Percentiles rank a stretch among this genome's conserved stretches.
phyloP scores from a whole-genome alignment of 2,888 invertebrate species.

The Erannis defoliaria region DNA sequence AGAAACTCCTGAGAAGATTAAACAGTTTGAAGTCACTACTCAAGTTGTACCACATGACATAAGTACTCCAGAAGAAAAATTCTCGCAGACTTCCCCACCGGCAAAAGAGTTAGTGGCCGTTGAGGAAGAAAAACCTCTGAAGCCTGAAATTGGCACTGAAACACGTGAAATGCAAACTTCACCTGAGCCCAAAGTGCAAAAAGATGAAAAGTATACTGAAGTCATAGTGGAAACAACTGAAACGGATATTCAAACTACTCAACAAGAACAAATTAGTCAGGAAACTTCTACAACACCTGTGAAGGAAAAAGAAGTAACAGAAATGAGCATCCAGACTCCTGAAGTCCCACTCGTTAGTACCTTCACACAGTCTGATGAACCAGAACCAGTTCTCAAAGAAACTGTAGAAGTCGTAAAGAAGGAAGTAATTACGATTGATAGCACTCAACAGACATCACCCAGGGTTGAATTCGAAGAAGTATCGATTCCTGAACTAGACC shows the following conservation, averaged over 20 bases:
- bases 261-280: slow-evolving; percentile 66
- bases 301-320: slow-evolving; percentile 62
- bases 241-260: slow-evolving; percentile 72
- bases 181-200: slow-evolving; percentile 67
- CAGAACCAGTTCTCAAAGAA: slow-evolving; percentile 53
- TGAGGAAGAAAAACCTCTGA: slow-evolving; percentile 54
- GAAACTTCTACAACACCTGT: slow-evolving; percentile 75
- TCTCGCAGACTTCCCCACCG: slow-evolving; percentile 80
- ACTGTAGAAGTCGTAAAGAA: slow-evolving; percentile 40
- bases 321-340: slow-evolving; percentile 75
- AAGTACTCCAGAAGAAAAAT: slow-evolving; percentile 73
- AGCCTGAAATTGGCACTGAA: slow-evolving; percentile 76
- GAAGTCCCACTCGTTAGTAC: slow-evolving; percentile 69
- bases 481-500: slow-evolving; percentile 43
- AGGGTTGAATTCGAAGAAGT: slow-evolving; percentile 49
- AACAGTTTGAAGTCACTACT: slow-evolving; percentile 83
- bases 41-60: slow-evolving; percentile 82
- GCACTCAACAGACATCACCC: slow-evolving; percentile 64
- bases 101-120: slow-evolving; percentile 55
- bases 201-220: slow-evolving; percentile 76
- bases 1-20: slow-evolving; percentile 67
- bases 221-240: slow-evolving; percentile 72
- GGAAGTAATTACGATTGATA: slow-evolving; percentile 55
- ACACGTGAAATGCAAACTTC: slow-evolving; percentile 85
- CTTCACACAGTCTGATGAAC: slow-evolving; percentile 78